A percentile compares a stretch with the other conserved stretches of the same genome.
Evolutionary conservation across 2,888 invertebrate species (phyloP).

Genomic region (Idaea dimidiata): DNA sequence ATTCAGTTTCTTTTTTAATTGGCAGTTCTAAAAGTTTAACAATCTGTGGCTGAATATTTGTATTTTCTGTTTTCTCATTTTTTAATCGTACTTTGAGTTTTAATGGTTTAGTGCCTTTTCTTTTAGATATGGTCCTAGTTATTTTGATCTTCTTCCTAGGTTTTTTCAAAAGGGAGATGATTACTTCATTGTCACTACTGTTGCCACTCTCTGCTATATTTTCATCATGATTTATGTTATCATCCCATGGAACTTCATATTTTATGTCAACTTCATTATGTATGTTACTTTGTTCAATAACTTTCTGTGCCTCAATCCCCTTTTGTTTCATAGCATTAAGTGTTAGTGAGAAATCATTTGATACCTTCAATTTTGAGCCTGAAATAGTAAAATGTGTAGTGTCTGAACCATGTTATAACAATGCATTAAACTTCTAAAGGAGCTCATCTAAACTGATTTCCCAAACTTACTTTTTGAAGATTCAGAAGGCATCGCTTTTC

Average conservation of each 20-base stretch:
- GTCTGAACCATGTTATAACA: neutral
- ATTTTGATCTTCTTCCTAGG: neutral
- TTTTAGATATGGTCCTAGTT: slow-evolving; percentile 5
- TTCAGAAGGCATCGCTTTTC: slow-evolving; percentile 24
- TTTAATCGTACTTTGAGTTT: neutral
- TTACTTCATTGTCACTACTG: slow-evolving; percentile 5
- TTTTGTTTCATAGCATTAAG: slow-evolving; percentile 29
- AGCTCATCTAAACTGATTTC: neutral
- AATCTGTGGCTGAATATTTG: slow-evolving; percentile 10
- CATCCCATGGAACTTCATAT: slow-evolving; percentile 1
- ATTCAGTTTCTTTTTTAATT: neutral
- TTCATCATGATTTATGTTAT: slow-evolving; percentile 11
- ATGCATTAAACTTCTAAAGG: neutral
- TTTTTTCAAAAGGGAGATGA: slow-evolving; percentile 5
- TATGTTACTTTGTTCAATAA: slow-evolving; percentile 10
- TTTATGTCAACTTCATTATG: slow-evolving; percentile 1
- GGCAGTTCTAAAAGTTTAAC: slow-evolving; percentile 7
- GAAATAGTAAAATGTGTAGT: neutral
- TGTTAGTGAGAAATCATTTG: slow-evolving; percentile 29
- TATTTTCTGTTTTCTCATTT: slow-evolving; percentile 7
- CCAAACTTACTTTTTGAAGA: slow-evolving; percentile 16
- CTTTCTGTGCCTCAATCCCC: slow-evolving; percentile 12
- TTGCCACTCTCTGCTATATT: slow-evolving; percentile 3
- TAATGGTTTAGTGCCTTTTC: slow-evolving; percentile 1
- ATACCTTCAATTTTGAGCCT: slow-evolving; percentile 23